These are phyloP conservation scores for Malachius bipustulatus DNA, from an alignment of 2,888 invertebrate genomes.

Conservation along the genomic window DNA sequence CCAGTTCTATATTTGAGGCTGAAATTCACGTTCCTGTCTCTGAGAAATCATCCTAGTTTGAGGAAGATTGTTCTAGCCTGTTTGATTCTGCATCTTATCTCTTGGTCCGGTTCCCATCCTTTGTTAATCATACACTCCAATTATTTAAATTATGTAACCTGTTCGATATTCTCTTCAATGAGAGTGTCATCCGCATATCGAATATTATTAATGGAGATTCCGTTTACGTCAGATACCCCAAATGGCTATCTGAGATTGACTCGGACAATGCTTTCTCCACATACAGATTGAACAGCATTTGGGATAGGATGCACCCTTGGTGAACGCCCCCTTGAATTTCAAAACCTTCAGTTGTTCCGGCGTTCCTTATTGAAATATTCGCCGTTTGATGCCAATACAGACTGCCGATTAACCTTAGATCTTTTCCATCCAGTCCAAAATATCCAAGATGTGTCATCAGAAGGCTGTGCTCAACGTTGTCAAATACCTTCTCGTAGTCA, in stretches of 20 bases:
- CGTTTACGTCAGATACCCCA: background rate
- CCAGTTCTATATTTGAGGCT: background rate
- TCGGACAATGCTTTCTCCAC: slow-evolving; percentile 1
- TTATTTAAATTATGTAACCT: background rate
- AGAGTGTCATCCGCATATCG: slow-evolving; percentile 1
- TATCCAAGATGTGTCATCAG: slow-evolving; percentile 1
- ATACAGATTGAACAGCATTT: background rate
- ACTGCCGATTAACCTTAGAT: slow-evolving; percentile 1
- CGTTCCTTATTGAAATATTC: background rate
- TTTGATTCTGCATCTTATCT: slow-evolving; percentile 1
- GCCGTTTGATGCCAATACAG: background rate
- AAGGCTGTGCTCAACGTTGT: too few species aligned
- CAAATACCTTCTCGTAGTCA: too few species aligned
- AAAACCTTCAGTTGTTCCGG: background rate
- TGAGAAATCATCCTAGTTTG: background rate
- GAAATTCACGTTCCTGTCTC: background rate
- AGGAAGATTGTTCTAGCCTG: slow-evolving; percentile 2
- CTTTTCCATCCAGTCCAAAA: slow-evolving; percentile 1
- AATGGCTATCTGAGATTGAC: background rate
- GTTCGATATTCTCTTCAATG: slow-evolving; percentile 2
- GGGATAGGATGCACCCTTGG: slow-evolving; percentile 3
- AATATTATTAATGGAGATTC: slow-evolving; percentile 2
- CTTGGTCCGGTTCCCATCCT: slow-evolving; percentile 1
- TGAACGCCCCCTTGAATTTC: background rate
- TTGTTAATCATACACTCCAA: slow-evolving; percentile 3